Evolutionary conservation across 1,140 invertebrate genomes (phyloP).

Genomic region (Elymnias hypermnestra): DNA sequence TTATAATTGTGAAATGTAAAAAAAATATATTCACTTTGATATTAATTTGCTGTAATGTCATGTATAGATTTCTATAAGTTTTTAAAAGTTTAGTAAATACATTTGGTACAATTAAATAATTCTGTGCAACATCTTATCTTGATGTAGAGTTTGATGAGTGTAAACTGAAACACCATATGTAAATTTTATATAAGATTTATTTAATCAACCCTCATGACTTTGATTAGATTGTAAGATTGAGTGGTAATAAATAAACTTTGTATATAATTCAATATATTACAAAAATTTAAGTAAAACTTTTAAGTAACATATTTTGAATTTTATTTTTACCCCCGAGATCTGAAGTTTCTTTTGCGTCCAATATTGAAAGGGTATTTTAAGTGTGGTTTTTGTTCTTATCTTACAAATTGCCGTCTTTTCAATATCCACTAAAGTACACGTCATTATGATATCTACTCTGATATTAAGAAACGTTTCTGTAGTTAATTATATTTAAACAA

Average conservation of each 20-base stretch:
- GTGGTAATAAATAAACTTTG: conserved; percentile 61
- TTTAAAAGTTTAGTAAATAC: conserved; percentile 21
- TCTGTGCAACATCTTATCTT: conserved; percentile 44
- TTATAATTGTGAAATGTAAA: conserved; percentile 36
- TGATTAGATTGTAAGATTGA: conserved; percentile 63
- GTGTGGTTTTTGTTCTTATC: conserved; percentile 1
- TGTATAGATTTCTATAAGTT: conserved; percentile 34
- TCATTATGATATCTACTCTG: not conserved
- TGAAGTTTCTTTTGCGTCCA: conserved; percentile 39
- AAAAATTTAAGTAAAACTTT: conserved; percentile 72
- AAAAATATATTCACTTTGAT: conserved; percentile 28
- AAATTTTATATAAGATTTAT: conserved; percentile 69
- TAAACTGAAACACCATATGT: conserved; percentile 53
- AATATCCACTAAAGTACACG: conserved; percentile 9
- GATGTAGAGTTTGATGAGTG: conserved; percentile 50
- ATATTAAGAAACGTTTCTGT: not conserved
- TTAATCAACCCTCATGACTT: conserved; percentile 68
- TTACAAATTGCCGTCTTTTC: conserved; percentile 20
- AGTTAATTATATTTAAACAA: too few relatives aligned
- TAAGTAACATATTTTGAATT: conserved; percentile 66
- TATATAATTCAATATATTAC: conserved; percentile 73
- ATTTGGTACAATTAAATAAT: conserved; percentile 52
- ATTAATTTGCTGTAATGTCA: conserved; percentile 37
- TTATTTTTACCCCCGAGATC: conserved; percentile 53
- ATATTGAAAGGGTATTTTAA: conserved; percentile 11